These are phyloP conservation scores for Cynodonichthys magdalenae DNA, from an alignment of 2,797 vertebrate genomes.

Conservation along the genomic window DNA sequence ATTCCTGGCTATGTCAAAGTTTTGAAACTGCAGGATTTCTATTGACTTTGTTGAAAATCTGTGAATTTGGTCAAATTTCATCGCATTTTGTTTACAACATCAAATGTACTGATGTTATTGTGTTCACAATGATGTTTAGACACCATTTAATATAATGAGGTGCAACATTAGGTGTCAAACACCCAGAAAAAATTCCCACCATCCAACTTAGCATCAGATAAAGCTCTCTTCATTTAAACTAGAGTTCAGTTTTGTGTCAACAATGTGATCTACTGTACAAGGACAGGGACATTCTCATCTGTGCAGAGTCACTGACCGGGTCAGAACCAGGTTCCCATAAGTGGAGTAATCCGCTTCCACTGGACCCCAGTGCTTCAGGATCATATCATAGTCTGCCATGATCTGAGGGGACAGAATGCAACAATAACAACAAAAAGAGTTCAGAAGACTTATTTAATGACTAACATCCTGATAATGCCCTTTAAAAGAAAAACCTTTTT, in stretches of 20 bases:
- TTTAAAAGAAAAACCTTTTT: not conserved
- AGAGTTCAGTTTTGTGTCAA: not conserved
- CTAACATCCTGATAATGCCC: not conserved
- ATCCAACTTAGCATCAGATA: not conserved
- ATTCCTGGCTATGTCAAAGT: no score
- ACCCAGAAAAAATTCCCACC: not conserved
- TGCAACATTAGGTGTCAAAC: no score
- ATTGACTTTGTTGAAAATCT: no score
- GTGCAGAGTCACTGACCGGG: constrained; percentile 70
- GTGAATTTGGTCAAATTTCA: no score
- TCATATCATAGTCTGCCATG: constrained; percentile 75
- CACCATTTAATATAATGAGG: no score
- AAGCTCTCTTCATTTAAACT: not conserved
- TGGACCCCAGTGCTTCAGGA: constrained; percentile 75
- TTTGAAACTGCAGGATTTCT: no score
- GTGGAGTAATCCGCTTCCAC: constrained; percentile 71
- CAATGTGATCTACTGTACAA: not conserved
- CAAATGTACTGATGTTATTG: no score
- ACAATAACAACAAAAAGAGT: not conserved
- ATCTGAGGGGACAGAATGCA: constrained; percentile 34
- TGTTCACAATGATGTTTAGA: no score
- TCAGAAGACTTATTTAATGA: not conserved
- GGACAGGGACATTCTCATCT: constrained; percentile 1
- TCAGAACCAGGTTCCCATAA: constrained; percentile 69
- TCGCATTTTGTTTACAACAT: no score